Base-by-base conservation (phyloP, 2,797 vertebrate genomes). In the Margarornis squamiger region DNA sequence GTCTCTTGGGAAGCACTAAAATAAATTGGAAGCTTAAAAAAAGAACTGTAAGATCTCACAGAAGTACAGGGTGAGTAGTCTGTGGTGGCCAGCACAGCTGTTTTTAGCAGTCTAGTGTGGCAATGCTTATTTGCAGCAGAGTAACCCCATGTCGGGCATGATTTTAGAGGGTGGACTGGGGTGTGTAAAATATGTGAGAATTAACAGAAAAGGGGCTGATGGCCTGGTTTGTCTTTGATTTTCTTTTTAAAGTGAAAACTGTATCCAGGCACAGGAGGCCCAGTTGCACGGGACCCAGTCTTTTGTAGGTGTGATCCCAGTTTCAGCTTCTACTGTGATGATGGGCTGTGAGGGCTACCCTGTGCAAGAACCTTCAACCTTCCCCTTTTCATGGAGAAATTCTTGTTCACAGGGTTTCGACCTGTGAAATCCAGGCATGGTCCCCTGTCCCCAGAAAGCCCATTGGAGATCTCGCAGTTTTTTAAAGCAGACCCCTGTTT, bases 71-170 rank as follows among this genome's bases (percentile, higher is more conserved):
- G 20, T n/a, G 45, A 34, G 36, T 38, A n/a, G 29, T n/a, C 36
- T 34, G 59, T 15, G 49, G n/a, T 66, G 73, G 36, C 67, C 27
- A 21, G 36, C 36, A 48, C n/a, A 18, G 27, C 30, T 66, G 22
- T 30, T 85, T 21, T 19, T 29, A 36, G 75, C 55, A 57, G 45
- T 39, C 27, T 55, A 2, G 7, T 6, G 43, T 77, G 27, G n/a
- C 65, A 74, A 10, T 0, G 1, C 32, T 52, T 45, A 10, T 20
- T 80, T 82, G 23, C 24, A 77, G 54, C 12, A n/a, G 67, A 79
- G 13, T 63, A 49, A 63, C 6, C 19, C 45, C 0, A 1, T 5
- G 4, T 10, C 26, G 16, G 39, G 13, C 0, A 1, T 22, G 20
- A 32, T 23, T 84, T 78, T 61, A 72, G 61, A 72, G 38, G 23